Evolutionary conservation across 1,140 invertebrate species (phyloP).

Genomic region (Caenorhabditis latens): DNA sequence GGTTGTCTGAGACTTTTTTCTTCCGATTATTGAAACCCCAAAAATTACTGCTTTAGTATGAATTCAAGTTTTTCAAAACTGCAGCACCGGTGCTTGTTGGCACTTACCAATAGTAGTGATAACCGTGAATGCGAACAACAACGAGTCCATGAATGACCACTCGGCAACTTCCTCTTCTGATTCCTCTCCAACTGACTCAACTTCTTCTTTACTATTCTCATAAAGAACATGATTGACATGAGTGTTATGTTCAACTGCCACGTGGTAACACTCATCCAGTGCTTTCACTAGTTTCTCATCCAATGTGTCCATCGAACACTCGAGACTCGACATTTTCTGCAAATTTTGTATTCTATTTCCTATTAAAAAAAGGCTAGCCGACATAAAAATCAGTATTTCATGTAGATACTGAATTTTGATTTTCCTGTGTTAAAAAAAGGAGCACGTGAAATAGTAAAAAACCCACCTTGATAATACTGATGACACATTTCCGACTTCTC

Average conservation of each 20-base stretch:
- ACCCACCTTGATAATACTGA: constrained; percentile 51
- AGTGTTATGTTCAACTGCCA: constrained; percentile 63
- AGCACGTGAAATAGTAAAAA: no score
- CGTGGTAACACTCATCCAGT: constrained; percentile 58
- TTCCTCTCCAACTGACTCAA: constrained; percentile 56
- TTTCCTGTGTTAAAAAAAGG: no score
- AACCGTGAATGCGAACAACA: constrained; percentile 68
- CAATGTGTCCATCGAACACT: constrained; percentile 25
- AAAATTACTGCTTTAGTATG: no score
- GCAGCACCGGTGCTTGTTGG: no score
- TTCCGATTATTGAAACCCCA: no score
- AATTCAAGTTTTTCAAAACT: no score
- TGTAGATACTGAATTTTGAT: no score
- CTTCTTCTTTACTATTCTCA: constrained; percentile 62
- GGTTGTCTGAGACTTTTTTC: no score
- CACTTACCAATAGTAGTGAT: constrained; percentile 67
- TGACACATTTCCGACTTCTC: constrained; percentile 59
- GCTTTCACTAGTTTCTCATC: constrained; percentile 58
- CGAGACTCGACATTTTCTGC: constrained; percentile 57
- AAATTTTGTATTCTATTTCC: not conserved
- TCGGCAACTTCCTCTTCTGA: constrained; percentile 16
- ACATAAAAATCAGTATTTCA: no score
- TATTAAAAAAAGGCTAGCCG: no score
- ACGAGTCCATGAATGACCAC: constrained; percentile 64
- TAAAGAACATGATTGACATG: constrained; percentile 64